A percentile compares a stretch with the other conserved stretches of the same genome.
phyloP scores from a whole-genome alignment of 2,113 vertebrate species.

The Pangasianodon hypophthalmus region DNA sequence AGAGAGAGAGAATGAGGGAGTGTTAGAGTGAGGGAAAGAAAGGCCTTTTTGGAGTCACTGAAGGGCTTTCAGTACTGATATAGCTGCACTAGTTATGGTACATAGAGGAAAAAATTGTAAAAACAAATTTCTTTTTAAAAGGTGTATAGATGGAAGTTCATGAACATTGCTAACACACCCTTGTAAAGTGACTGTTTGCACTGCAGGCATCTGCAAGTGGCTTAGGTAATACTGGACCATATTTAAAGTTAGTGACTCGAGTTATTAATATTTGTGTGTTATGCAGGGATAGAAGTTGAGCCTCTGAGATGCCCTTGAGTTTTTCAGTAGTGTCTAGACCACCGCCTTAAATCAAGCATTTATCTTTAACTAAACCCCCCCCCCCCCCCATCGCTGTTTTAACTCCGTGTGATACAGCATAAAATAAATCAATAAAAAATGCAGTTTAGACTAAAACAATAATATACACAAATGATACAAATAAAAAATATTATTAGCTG shows the following conservation, averaged over 20 bases:
- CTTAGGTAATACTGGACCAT: not conserved
- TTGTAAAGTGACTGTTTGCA: not conserved
- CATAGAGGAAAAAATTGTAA: not conserved
- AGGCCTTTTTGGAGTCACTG: slow-evolving; percentile 44
- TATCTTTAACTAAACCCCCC: too few relatives aligned
- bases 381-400: too few relatives aligned
- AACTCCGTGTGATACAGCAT: too few relatives aligned
- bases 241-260: not conserved
- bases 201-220: not conserved
- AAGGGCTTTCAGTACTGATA: slow-evolving; percentile 21
- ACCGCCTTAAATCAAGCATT: too few relatives aligned
- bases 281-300: not conserved
- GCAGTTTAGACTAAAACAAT: too few relatives aligned
- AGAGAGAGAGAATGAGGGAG: slow-evolving; percentile 62
- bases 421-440: too few relatives aligned
- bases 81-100: not conserved
- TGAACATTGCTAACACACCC: not conserved
- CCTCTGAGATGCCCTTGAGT: not conserved
- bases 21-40: slow-evolving; percentile 25
- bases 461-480: too few relatives aligned
- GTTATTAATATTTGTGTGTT: not conserved
- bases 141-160: not conserved
- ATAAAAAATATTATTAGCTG: too few relatives aligned
- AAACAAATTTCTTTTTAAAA: not conserved
- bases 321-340: not conserved